Evolutionary conservation across 2,888 invertebrate species (phyloP).

Genomic region (Cordylochernes scorpioides): DNA sequence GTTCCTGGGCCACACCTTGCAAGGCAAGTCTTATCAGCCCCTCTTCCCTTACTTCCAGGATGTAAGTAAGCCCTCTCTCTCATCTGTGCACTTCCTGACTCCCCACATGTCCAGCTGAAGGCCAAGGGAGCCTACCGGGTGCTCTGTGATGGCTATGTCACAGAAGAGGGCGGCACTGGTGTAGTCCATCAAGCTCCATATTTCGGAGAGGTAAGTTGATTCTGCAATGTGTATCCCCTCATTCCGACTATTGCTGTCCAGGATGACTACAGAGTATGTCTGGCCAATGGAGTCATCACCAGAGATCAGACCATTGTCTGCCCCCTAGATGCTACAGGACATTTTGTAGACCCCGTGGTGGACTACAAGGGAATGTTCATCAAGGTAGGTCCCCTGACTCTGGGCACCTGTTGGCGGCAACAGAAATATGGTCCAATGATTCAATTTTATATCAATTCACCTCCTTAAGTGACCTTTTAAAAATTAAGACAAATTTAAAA

Average conservation of each 20-base stretch:
- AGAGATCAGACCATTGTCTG: conserved; percentile 69
- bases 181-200: conserved; percentile 95
- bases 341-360: conserved; percentile 49
- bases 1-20: conserved; percentile 44
- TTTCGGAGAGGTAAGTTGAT: conserved; percentile 43
- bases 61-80: conserved; percentile 18
- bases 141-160: conserved; percentile 67
- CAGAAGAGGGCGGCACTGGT: conserved; percentile 85
- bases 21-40: conserved; percentile 55
- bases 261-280: conserved; percentile 62
- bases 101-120: conserved; percentile 17
- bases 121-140: conserved; percentile 46
- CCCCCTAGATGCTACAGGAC: conserved; percentile 74
- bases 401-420: too few species aligned
- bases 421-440: too few species aligned
- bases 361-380: conserved; percentile 76
- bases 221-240: conserved; percentile 16
- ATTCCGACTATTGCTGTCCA: conserved; percentile 22
- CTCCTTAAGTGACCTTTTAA: too few species aligned
- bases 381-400: too few species aligned
- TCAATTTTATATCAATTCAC: too few species aligned
- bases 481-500: too few species aligned
- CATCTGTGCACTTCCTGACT: background rate
- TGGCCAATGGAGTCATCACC: conserved; percentile 43
- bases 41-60: conserved; percentile 61